Conservation (phyloP, 2,113 vertebrate species). For the Gymnogyps californianus region DNA sequence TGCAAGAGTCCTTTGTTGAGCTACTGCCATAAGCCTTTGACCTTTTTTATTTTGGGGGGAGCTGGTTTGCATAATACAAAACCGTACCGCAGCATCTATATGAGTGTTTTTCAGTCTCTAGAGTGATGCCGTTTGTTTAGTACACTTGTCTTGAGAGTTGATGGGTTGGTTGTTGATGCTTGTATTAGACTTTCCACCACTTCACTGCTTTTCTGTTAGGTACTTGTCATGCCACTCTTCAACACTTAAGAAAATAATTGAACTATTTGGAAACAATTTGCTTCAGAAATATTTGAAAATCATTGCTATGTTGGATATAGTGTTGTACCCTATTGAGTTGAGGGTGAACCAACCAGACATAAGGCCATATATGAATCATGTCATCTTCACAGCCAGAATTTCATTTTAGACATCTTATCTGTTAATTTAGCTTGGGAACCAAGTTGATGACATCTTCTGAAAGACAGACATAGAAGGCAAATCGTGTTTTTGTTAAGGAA, state of each 20-base stretch:
- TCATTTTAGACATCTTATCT: not conserved
- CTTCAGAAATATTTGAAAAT: not conserved
- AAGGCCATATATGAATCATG: fast-evolving
- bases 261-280: not conserved
- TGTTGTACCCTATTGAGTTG: not conserved
- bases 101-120: not conserved
- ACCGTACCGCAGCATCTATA: not conserved
- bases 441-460: not conserved
- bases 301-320: not conserved
- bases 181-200: not conserved
- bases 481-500: not conserved
- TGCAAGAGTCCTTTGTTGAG: not conserved
- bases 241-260: not conserved
- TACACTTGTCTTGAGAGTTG: not conserved
- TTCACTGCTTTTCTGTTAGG: not conserved
- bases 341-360: not conserved
- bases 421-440: not conserved
- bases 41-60: not conserved
- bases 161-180: not conserved
- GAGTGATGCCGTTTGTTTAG: fast-evolving
- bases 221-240: not conserved
- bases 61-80: not conserved
- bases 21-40: not conserved
- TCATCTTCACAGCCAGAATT: not conserved
- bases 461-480: not conserved